Conservation (phyloP, 2,113 vertebrate species). For the Hassar affinis region DNA sequence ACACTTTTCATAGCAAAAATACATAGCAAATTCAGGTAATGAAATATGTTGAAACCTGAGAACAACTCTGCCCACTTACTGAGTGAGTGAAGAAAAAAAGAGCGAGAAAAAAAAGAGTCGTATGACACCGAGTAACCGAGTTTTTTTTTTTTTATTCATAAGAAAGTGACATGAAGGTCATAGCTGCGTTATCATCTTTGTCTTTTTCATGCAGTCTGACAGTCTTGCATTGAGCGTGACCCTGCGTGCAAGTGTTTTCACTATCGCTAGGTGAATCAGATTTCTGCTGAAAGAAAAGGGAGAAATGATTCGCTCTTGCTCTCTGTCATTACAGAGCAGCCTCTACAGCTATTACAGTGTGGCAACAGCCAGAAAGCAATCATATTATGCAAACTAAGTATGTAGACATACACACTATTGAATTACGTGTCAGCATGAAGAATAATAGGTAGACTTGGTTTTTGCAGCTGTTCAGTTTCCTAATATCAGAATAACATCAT, state of each 20-base stretch:
- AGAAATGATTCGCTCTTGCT: slow-evolving; percentile 33
- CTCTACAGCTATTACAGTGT: slow-evolving; percentile 19
- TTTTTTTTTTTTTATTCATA: slow-evolving; percentile 29
- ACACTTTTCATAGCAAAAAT: neutral
- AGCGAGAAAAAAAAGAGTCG: neutral
- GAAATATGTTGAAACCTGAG: slow-evolving; percentile 10
- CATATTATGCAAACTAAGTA: slow-evolving; percentile 30
- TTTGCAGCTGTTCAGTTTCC: neutral
- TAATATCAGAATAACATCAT: slow-evolving; percentile 1
- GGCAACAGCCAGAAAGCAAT: slow-evolving; percentile 37
- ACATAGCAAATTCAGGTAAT: slow-evolving; percentile 29
- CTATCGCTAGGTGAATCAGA: slow-evolving; percentile 43
- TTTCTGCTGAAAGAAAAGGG: slow-evolving; percentile 25
- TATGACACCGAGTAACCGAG: slow-evolving; percentile 20
- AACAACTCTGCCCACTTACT: slow-evolving; percentile 4
- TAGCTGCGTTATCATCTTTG: slow-evolving; percentile 28
- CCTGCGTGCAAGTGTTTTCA: slow-evolving; percentile 29
- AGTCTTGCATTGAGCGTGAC: slow-evolving; percentile 28
- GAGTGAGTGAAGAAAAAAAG: slow-evolving; percentile 23
- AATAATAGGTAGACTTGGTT: neutral
- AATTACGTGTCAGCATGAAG: slow-evolving; percentile 2
- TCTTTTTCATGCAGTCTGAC: slow-evolving; percentile 18
- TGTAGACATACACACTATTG: neutral
- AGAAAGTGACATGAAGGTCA: slow-evolving; percentile 39
- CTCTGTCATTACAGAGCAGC: slow-evolving; percentile 31